Base-by-base conservation (phyloP, 2,797 vertebrate genomes). In the Sebastes aleutianus region DNA sequence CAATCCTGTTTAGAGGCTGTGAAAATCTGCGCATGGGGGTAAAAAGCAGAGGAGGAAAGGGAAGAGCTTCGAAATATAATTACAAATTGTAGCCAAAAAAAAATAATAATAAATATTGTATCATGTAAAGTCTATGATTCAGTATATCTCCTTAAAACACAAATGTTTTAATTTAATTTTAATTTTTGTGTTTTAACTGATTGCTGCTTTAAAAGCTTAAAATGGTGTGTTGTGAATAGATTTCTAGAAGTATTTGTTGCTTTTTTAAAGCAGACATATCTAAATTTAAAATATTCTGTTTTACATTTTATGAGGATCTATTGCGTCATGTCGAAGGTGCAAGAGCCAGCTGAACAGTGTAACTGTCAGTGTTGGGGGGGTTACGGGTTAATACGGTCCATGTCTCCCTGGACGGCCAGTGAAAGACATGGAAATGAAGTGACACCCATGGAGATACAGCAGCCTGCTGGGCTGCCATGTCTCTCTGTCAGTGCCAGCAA, bases 1-100 rank as follows among this genome's bases (percentile, higher is more conserved):
- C 88, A 95, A 95, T 96, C 95, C 92, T 89, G 90, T 95, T 95
- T 94, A 85, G 68, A 79, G 66, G 74, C 89, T 90, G 76, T 93
- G 90, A 94, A 94, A 94, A 91, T 93, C 76, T 90, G 82, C 72
- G 36, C 71, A 32, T 16, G 29, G 72, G 14, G 43, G 68, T 24
- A n/a, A 22, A 47, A 27, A 74, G 20, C 47, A 43, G 31, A 58
- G 74, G 67, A 82, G 68, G 16, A 69, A 56, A 76, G 36, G 9
- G 74, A 63, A 39, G 50, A 61, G 54, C 43, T 64, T 31, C 0
- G 6, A 29, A 18, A 11, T 69, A 50, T 76, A 65, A 18, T 29
- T 29, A 1, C 6, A 57, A 65, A 76, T 72, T 65, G 5, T 20
- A 76, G 32, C 59, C n/a, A 10, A 27, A 71, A 63, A 53, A 53